These are phyloP conservation scores for Sapayoa aenigma DNA, from an alignment of 2,113 vertebrate species.

Conservation along the genomic window DNA sequence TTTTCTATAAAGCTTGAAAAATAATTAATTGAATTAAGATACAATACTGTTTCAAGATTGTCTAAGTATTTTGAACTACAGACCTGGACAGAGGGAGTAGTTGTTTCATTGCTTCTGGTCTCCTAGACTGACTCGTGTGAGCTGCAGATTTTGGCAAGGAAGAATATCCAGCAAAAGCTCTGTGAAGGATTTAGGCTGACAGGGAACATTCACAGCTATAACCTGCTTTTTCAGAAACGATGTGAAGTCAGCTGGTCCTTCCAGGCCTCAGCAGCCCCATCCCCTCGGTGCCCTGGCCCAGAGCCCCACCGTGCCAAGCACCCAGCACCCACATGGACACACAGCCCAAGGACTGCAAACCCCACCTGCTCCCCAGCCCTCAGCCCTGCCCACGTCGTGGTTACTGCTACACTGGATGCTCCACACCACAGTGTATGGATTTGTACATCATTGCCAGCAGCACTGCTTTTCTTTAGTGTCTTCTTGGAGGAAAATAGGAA, in stretches of 20 bases:
- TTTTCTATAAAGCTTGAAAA: not conserved
- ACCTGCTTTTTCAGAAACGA: not conserved
- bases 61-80: not conserved
- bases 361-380: not conserved
- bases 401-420: not conserved
- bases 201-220: not conserved
- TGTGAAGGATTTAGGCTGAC: not conserved
- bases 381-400: too few species aligned
- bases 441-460: not conserved
- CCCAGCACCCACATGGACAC: accelerated
- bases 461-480: not conserved
- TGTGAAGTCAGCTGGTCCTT: not conserved
- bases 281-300: not conserved
- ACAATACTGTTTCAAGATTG: not conserved
- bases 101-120: not conserved
- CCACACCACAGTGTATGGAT: not conserved
- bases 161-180: not conserved
- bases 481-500: not conserved
- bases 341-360: accelerated
- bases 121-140: not conserved
- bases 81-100: not conserved
- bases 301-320: not conserved
- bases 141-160: not conserved
- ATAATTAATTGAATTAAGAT: not conserved
- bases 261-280: not conserved